phyloP scores from a whole-genome alignment of 1,140 invertebrate genomes.

The Teleogryllus occipitalis region DNA sequence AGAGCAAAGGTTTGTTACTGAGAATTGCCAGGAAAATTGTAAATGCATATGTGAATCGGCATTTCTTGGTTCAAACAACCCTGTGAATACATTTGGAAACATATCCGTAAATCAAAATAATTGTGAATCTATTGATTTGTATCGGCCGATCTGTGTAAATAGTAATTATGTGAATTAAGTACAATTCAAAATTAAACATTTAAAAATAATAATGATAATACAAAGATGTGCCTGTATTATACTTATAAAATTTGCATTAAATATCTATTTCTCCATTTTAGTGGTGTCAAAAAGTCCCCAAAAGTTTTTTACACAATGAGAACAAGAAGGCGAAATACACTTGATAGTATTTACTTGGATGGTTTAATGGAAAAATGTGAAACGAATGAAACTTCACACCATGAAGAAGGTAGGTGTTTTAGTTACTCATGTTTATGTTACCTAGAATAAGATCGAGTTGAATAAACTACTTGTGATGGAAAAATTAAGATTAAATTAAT shows the following conservation, averaged over 20 bases:
- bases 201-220: no score
- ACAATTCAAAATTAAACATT: neutral
- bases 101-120: neutral
- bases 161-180: neutral
- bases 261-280: constrained; percentile 12
- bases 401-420: neutral
- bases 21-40: neutral
- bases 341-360: constrained; percentile 32
- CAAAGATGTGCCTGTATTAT: neutral
- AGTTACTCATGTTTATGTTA: neutral
- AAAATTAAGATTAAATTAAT: no score
- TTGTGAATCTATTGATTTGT: neutral
- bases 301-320: constrained; percentile 30
- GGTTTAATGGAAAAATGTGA: constrained; percentile 17
- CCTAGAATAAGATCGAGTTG: no score
- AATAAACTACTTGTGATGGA: no score
- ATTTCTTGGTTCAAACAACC: neutral
- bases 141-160: neutral
- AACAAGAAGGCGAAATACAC: constrained; percentile 35
- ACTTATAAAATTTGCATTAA: neutral
- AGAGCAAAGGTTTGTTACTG: neutral
- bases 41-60: neutral
- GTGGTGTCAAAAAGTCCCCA: constrained; percentile 25
- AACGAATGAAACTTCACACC: neutral
- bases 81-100: neutral